phyloP scores from a whole-genome alignment of 2,888 invertebrate species.

The Yponomeuta cagnagella region DNA sequence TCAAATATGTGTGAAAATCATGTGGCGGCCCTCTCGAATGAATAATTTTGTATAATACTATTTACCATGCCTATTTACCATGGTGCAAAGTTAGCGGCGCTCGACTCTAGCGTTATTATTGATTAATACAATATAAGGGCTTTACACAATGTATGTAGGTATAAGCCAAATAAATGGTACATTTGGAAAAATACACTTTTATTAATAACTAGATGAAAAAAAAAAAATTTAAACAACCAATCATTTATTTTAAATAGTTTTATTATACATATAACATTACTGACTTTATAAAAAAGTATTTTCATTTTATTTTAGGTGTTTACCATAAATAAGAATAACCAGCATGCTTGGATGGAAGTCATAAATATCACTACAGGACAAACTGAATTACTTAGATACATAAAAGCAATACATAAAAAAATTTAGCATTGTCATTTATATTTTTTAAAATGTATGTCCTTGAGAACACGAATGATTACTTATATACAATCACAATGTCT shows the following conservation, averaged over 20 bases:
- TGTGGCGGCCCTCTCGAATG: too few species aligned
- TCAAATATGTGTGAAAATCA: too few species aligned
- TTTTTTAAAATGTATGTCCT: too few species aligned
- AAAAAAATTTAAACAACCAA: neutral
- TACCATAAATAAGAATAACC: neutral
- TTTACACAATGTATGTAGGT: slow-evolving; percentile 56
- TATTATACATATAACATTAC: slow-evolving; percentile 12
- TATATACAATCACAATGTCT: slow-evolving; percentile 17
- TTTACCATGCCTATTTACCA: too few species aligned
- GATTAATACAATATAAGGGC: slow-evolving; percentile 30
- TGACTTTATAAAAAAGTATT: slow-evolving; percentile 3
- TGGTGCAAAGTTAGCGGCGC: too few species aligned
- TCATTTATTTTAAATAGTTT: slow-evolving; percentile 16
- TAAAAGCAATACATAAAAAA: neutral
- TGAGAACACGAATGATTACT: neutral
- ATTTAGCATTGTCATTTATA: neutral
- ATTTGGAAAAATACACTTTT: slow-evolving; percentile 33
- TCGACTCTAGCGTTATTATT: slow-evolving; percentile 13
- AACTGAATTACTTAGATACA: neutral
- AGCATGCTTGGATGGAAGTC: slow-evolving; percentile 10
- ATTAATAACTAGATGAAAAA: slow-evolving; percentile 16
- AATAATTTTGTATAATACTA: too few species aligned
- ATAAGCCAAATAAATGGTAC: slow-evolving; percentile 64
- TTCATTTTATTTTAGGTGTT: neutral
- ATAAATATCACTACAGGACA: slow-evolving; percentile 10